Evolutionary conservation across 2,113 vertebrate genomes (phyloP).

Genomic region (Tragelaphus strepsiceros): DNA sequence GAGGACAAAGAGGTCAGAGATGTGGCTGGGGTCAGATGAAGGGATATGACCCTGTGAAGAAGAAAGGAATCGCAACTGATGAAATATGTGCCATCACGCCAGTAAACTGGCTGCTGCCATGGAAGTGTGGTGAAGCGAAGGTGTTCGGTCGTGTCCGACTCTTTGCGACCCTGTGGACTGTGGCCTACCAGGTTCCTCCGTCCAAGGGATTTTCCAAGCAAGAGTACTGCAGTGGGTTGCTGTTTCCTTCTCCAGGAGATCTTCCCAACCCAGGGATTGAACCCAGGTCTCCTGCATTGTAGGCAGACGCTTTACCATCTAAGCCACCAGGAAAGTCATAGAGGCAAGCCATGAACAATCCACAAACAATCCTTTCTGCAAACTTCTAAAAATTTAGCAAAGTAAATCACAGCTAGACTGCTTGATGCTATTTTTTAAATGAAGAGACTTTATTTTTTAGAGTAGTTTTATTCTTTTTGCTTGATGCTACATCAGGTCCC

Average conservation of each 20-base stretch:
- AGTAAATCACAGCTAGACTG: background rate
- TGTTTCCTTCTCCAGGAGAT: background rate
- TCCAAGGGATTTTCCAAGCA: background rate
- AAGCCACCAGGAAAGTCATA: background rate
- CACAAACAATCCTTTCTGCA: background rate
- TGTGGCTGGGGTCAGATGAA: background rate
- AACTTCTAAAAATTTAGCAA: background rate
- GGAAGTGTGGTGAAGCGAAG: accelerated
- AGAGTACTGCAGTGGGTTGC: background rate
- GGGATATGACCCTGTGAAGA: background rate
- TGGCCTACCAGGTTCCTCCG: background rate
- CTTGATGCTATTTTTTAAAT: background rate
- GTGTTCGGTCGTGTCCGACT: accelerated
- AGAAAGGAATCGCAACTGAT: background rate
- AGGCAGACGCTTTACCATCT: background rate
- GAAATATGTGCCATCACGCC: background rate
- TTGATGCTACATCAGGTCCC: background rate
- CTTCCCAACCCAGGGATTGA: background rate
- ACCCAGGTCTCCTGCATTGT: background rate
- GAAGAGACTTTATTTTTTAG: background rate
- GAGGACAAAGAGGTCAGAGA: background rate
- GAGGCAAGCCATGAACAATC: background rate
- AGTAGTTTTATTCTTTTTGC: background rate
- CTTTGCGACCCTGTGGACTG: background rate
- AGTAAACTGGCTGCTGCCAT: accelerated